Evolutionary conservation across 2,113 vertebrate species (phyloP).

Genomic region (Variabilichromis moorii): DNA sequence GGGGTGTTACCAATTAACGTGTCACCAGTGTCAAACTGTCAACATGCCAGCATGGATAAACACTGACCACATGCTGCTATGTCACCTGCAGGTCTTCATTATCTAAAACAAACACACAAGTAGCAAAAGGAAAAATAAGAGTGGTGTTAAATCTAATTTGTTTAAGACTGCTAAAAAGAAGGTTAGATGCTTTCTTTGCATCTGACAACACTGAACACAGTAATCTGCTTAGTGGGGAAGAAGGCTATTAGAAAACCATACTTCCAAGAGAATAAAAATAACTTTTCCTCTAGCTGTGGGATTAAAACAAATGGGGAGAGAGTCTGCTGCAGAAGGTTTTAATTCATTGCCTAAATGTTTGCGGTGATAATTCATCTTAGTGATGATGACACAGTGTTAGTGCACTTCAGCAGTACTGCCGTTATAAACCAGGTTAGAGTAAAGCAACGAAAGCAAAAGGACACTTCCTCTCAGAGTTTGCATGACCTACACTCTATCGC

Average conservation of each 20-base stretch:
- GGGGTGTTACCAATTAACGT: neutral
- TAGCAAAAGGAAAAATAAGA: neutral
- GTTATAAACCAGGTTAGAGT: neutral
- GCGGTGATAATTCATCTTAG: neutral
- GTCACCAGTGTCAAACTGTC: neutral
- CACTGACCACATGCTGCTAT: neutral
- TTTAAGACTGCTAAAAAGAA: neutral
- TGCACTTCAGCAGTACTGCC: neutral
- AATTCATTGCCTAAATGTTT: neutral
- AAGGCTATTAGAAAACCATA: neutral
- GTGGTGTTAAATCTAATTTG: neutral
- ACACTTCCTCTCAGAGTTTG: neutral
- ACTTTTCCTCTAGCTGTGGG: neutral
- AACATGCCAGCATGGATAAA: conserved; percentile 38
- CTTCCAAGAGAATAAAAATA: neutral
- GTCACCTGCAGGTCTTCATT: neutral
- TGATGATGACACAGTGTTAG: neutral
- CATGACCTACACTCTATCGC: neutral
- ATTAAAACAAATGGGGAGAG: neutral
- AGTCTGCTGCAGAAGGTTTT: neutral
- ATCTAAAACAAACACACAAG: neutral
- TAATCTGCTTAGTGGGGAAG: neutral
- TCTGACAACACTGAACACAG: neutral
- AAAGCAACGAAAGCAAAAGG: neutral
- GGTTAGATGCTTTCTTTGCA: neutral